Percentiles rank a stretch among this genome's conserved stretches.
Conservation (phyloP, 2,888 invertebrate genomes). For the Arrhopalites spinosus region DNA sequence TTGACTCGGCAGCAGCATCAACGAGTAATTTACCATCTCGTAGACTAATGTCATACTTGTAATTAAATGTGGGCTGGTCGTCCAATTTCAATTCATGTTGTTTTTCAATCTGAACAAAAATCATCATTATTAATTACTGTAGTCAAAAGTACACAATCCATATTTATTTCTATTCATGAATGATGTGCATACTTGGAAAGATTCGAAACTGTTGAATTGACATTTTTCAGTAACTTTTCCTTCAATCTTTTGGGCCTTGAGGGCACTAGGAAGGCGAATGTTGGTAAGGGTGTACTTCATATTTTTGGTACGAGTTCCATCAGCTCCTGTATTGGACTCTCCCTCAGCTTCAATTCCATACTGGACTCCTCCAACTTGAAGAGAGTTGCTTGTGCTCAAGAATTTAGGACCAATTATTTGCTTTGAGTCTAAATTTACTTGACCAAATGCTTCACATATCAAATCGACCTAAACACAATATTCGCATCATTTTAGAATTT, state of each 20-base stretch:
- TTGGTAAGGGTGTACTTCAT: constrained; percentile 11
- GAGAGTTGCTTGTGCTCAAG: background rate
- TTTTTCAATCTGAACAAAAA: constrained; percentile 7
- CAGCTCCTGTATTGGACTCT: background rate
- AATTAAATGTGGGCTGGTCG: constrained; percentile 11
- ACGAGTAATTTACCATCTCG: background rate
- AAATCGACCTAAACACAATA: background rate
- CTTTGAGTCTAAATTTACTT: background rate
- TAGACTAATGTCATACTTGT: constrained; percentile 8
- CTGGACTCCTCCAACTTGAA: background rate
- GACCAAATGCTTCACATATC: background rate
- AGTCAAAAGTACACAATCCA: background rate
- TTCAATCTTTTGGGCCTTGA: constrained; percentile 26
- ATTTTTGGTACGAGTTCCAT: background rate
- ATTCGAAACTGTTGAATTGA: background rate
- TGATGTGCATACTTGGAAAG: background rate
- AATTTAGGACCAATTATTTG: background rate
- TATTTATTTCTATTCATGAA: background rate
- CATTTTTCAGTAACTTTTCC: background rate
- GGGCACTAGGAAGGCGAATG: background rate
- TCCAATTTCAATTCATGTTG: constrained; percentile 12
- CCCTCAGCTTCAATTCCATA: constrained; percentile 9
- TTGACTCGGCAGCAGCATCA: background rate
- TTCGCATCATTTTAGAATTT: background rate
- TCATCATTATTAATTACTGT: background rate